Evolutionary conservation across 2,113 vertebrate species (phyloP).

Genomic region (Antechinus flavipes): DNA sequence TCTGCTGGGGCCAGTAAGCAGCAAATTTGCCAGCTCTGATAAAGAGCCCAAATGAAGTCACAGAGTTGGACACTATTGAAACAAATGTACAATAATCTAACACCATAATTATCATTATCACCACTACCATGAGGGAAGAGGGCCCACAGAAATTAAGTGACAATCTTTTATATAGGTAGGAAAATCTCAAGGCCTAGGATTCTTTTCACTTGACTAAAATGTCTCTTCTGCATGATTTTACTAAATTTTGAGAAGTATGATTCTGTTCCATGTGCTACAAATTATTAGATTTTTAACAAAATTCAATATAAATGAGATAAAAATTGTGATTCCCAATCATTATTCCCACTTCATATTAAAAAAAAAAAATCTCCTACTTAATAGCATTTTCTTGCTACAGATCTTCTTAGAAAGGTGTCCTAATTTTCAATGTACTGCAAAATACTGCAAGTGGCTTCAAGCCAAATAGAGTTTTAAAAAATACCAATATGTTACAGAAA

Average conservation of each 20-base stretch:
- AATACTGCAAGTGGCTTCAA: conserved; percentile 6
- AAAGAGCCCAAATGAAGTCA: no score
- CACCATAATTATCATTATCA: background rate
- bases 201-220: background rate
- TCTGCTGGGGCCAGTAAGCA: no score
- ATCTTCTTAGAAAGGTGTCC: background rate
- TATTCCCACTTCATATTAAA: background rate
- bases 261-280: background rate
- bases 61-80: no score
- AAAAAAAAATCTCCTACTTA: background rate
- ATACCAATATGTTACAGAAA: background rate
- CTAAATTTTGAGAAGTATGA: background rate
- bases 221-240: background rate
- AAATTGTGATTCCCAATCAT: conserved; percentile 33
- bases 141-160: background rate
- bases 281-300: conserved; percentile 12
- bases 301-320: conserved; percentile 13
- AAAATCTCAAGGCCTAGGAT: background rate
- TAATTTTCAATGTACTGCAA: background rate
- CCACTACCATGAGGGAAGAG: background rate
- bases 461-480: conserved; percentile 9
- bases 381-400: conserved; percentile 31
- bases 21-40: no score
- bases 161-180: background rate
- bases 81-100: background rate